phyloP scores from a whole-genome alignment of 2,113 vertebrate species.

The Bombycilla garrulus region DNA sequence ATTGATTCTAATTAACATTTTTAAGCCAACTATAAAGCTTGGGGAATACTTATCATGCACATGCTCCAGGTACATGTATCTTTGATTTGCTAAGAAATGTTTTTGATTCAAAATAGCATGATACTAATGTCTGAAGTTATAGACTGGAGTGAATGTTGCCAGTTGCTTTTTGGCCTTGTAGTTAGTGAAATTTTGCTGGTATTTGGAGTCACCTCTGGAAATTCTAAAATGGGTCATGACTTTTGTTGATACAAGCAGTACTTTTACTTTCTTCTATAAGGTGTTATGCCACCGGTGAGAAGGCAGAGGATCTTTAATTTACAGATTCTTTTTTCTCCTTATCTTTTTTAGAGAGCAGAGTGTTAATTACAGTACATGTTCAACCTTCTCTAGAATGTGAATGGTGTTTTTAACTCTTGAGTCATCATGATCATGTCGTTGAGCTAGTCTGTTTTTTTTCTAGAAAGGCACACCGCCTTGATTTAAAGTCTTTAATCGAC shows the following conservation, averaged over 20 bases:
- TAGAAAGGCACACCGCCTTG: not conserved
- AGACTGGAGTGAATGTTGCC: not conserved
- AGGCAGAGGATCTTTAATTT: not conserved
- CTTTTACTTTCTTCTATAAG: not conserved
- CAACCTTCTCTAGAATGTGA: not conserved
- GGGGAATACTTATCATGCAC: not conserved
- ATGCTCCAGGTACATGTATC: fast-evolving
- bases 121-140: not conserved
- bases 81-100: not conserved
- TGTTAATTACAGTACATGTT: not conserved
- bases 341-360: not conserved
- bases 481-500: not conserved
- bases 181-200: not conserved
- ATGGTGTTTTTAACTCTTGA: not conserved
- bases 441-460: not conserved
- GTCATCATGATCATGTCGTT: not conserved
- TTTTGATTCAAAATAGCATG: not conserved
- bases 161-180: not conserved
- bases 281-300: not conserved
- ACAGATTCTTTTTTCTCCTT: not conserved
- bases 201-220: not conserved
- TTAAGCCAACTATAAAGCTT: not conserved
- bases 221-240: not conserved
- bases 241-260: not conserved
- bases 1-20: not conserved